Percentiles rank a stretch among this genome's conserved stretches.
phyloP scores from a whole-genome alignment of 2,113 vertebrate genomes.

The Pteropus alecto region DNA sequence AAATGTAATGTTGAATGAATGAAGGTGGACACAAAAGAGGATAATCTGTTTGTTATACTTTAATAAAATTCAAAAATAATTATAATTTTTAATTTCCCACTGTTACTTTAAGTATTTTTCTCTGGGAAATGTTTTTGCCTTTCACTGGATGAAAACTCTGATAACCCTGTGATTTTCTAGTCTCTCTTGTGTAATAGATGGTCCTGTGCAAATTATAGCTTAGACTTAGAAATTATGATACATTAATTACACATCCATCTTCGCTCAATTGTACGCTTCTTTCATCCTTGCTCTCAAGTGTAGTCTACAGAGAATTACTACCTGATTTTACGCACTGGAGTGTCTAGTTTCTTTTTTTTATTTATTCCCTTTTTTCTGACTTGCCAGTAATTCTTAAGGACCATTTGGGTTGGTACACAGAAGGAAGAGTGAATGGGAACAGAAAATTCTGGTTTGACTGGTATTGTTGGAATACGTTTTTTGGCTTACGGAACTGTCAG shows the following conservation, averaged over 20 bases:
- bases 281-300: not conserved
- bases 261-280: not conserved
- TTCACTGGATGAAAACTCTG: not conserved
- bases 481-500: not conserved
- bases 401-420: not conserved
- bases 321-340: not conserved
- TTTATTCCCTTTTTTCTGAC: not conserved
- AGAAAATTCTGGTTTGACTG: not conserved
- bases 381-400: not conserved
- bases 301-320: not conserved
- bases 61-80: not conserved
- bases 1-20: not conserved
- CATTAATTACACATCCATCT: not conserved
- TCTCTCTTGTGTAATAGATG: not conserved
- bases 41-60: not conserved
- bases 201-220: not conserved
- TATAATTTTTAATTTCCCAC: not conserved
- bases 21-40: not conserved
- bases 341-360: not conserved
- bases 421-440: not conserved
- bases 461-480: not conserved
- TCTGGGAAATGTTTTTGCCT: not conserved
- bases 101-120: not conserved
- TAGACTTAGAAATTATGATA: not conserved
- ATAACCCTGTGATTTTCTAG: not conserved